These are phyloP conservation scores for Ptychoptera contaminata DNA, from an alignment of 2,888 invertebrate species.

Conservation along the genomic window DNA sequence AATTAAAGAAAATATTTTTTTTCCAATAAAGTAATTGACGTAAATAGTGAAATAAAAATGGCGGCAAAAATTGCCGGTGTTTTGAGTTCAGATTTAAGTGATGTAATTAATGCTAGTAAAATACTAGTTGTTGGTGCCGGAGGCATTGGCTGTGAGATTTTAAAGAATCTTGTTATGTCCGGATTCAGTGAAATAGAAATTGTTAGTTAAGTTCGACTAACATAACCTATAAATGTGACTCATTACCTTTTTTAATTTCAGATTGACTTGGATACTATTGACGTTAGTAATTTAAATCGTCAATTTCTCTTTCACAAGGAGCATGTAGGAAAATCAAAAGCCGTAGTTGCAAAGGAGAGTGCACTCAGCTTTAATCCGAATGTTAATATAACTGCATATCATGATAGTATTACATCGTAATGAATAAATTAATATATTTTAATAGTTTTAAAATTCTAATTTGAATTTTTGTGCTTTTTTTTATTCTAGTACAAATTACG, in stretches of 20 bases:
- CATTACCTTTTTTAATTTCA: conserved; percentile 33
- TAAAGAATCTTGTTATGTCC: conserved; percentile 90
- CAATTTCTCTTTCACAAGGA: conserved; percentile 98
- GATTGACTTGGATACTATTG: conserved; percentile 99
- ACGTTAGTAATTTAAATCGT: conserved; percentile 95
- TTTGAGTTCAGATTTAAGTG: conserved; percentile 45
- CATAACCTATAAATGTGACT: neutral
- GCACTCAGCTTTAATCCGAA: conserved; percentile 78
- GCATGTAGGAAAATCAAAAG: conserved; percentile 96
- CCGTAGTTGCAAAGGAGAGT: conserved; percentile 78
- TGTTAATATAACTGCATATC: conserved; percentile 75
- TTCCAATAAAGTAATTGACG: too few species aligned
- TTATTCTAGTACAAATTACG: conserved; percentile 65
- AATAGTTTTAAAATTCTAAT: neutral
- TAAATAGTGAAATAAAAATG: conserved; percentile 35
- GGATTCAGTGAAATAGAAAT: conserved; percentile 90
- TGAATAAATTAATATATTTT: conserved; percentile 17
- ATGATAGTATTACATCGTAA: conserved; percentile 86
- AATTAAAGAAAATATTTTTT: too few species aligned
- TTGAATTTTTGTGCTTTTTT: conserved; percentile 8
- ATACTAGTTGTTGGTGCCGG: conserved; percentile 90
- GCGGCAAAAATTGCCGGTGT: conserved; percentile 51
- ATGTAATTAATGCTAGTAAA: conserved; percentile 52
- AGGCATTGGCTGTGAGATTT: conserved; percentile 96
- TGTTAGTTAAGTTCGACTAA: conserved; percentile 41